Evolutionary conservation across 1,140 invertebrate species (phyloP), one percentile per base, ranked within the genome.

Genomic region (Panagrolaimus sp.): DNA sequence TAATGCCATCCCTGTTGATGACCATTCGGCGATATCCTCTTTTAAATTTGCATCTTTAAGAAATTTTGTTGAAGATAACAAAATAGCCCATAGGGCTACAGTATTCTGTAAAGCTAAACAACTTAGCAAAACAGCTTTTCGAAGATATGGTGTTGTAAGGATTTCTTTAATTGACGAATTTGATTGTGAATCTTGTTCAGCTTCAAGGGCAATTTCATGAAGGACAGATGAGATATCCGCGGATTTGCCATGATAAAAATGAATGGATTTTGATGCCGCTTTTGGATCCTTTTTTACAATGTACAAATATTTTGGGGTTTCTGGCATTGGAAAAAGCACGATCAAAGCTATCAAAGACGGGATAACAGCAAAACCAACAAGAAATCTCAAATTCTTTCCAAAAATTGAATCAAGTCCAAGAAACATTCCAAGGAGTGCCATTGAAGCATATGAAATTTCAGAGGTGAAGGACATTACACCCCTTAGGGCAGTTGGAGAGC

Each of bases 51-150:
- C 48, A 21, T 76, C 17, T 52, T 65, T 15, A 6, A 74, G 58
- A 44, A 74, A 77, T 14, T 47, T n/a, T 14, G 72, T 74, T 6
- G 74, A 77, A n/a, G 74, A 77, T 12, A 74, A 63, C 32, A 74
- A 67, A 26, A 74, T 48, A 12, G 72, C 45, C 72, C 72, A 74
- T 15, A 74, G 55, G 3, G 73, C 73, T 10, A 74, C 67, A 5
- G 73, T 76, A 43, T 74, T 74, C 52, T 74, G 28, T 76, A 45
- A 65, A 14, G 72, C 65, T 10, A 75, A 21, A 65, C 67, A 43
- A 8, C 72, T 47, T 10, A 73, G 62, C 12, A 76, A 21, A 10
- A 73, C 47, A 4, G 72, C 73, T 66, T 73, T 76, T 2, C 73
- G 73, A 4, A 73, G 32, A 43, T 73, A 46, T 1, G 73, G 74